Evolutionary conservation across 2,797 vertebrate genomes (phyloP), one percentile per base, ranked within the genome.

Genomic region (Botia almorhae): DNA sequence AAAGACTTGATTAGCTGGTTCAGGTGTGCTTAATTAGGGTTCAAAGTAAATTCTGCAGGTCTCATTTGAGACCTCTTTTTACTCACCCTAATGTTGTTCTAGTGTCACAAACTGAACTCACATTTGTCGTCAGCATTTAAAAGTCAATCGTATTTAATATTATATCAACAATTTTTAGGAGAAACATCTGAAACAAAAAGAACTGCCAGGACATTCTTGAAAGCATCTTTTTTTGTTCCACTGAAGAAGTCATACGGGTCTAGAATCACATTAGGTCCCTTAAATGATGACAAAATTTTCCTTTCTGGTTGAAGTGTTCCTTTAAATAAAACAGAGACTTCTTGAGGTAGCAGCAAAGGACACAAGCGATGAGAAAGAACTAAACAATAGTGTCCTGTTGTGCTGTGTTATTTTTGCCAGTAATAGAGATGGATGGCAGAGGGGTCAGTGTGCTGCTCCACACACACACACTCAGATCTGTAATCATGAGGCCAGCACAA

Each of bases 371-470:
- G 82, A 76, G 60, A 71, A 36, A 71, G 29, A 46, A 33, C 33
- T 33, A 3, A 33, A 76, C 73, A 69, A 64, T 64, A 74, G 23
- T 69, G 65, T 78, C 55, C 58, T 67, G 78, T 69, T 71, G 63
- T 76, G 82, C 39, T 76, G 74, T 83, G 71, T 80, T 83, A 76
- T 83, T 80, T 80, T 50, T 72, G 19, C 64, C 39, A 76, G 73
- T 58, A 76, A 80, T 80, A 56, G 60, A 76, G 67, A 80, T 43
- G 51, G 68, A 80, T 80, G 73, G 73, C 53, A 60, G 23, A 72
- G 78, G n/a, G 67, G 82, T 76, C 82, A 83, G 33, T 33, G 50
- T 58, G 23, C 21, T 48, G 60, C 63, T 74, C 46, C 71, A 60
- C 58, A 48, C 36, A 43, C 64, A 67, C 26, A 77, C 19, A 46